A percentile compares a stretch with the other conserved stretches of the same genome.
phyloP scores from a whole-genome alignment of 2,888 invertebrate genomes.

The Hydraecia micacea region DNA sequence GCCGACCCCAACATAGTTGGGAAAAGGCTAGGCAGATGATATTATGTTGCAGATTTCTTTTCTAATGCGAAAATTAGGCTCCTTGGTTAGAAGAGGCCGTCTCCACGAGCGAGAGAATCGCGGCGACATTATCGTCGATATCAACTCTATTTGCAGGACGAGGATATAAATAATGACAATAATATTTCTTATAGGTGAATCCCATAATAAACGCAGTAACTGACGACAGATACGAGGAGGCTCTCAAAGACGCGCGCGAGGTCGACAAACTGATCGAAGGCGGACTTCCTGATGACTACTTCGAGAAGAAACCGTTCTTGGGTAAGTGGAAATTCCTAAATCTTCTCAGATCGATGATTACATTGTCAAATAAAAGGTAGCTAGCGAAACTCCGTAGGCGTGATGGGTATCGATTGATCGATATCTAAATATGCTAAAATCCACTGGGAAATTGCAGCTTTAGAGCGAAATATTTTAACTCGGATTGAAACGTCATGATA shows the following conservation, averaged over 20 bases:
- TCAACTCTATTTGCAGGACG: neutral
- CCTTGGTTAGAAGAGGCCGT: neutral
- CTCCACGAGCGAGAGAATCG: too few relatives aligned
- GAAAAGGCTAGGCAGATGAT: too few relatives aligned
- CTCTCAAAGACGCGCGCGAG: slow-evolving; percentile 93
- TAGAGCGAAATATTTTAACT: too few relatives aligned
- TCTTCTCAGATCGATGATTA: neutral
- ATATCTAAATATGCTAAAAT: too few relatives aligned
- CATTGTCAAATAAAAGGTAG: too few relatives aligned
- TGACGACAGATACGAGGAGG: slow-evolving; percentile 94
- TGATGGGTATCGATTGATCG: too few relatives aligned
- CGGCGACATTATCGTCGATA: too few relatives aligned
- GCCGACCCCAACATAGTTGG: too few relatives aligned
- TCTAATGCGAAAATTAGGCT: neutral
- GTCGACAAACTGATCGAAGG: slow-evolving; percentile 92
- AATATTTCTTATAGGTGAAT: slow-evolving; percentile 88
- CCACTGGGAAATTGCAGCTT: too few relatives aligned
- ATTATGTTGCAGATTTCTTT: neutral
- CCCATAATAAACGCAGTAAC: slow-evolving; percentile 95
- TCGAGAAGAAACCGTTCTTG: slow-evolving; percentile 94
- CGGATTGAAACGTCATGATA: neutral
- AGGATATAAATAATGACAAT: neutral
- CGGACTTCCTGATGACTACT: slow-evolving; percentile 91
- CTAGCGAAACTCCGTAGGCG: too few relatives aligned
- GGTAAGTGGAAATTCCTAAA: slow-evolving; percentile 77